Conservation (phyloP, 2,797 vertebrate species). For the Parotocinclus haroldoi region DNA sequence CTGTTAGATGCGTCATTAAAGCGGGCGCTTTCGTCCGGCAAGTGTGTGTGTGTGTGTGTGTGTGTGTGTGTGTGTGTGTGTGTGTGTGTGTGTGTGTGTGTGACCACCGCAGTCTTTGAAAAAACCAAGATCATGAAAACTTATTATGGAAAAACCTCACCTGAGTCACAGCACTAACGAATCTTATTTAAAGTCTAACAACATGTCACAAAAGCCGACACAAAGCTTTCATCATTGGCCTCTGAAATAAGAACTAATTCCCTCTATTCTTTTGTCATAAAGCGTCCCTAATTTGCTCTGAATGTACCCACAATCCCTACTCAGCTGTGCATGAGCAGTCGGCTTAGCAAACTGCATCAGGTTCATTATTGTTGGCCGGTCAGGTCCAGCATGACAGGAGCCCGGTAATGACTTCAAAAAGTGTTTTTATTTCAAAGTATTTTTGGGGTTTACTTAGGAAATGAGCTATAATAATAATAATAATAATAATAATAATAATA, state of each 20-base stretch:
- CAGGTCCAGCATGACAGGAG: no score
- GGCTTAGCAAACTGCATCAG: no score
- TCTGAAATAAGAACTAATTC: constrained; percentile 13
- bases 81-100: constrained; percentile 13
- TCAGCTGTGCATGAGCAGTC: no score
- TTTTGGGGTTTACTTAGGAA: no score
- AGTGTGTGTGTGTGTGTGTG: constrained; percentile 19
- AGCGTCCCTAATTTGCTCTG: no score
- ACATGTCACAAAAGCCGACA: neutral
- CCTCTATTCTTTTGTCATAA: neutral
- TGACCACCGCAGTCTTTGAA: constrained; percentile 7
- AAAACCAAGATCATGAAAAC: neutral
- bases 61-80: constrained; percentile 23
- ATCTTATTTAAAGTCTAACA: constrained; percentile 16
- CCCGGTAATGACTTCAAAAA: no score
- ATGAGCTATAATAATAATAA: no score
- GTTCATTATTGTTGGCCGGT: no score
- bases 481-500: no score
- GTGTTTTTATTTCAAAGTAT: no score
- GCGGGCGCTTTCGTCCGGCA: constrained; percentile 34
- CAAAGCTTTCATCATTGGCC: constrained; percentile 3
- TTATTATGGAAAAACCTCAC: constrained; percentile 14
- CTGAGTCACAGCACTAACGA: constrained; percentile 11
- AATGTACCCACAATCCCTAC: neutral
- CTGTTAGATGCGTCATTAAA: constrained; percentile 61